Conservation (phyloP, 2,797 vertebrate species). For the Hipposideros larvatus region DNA sequence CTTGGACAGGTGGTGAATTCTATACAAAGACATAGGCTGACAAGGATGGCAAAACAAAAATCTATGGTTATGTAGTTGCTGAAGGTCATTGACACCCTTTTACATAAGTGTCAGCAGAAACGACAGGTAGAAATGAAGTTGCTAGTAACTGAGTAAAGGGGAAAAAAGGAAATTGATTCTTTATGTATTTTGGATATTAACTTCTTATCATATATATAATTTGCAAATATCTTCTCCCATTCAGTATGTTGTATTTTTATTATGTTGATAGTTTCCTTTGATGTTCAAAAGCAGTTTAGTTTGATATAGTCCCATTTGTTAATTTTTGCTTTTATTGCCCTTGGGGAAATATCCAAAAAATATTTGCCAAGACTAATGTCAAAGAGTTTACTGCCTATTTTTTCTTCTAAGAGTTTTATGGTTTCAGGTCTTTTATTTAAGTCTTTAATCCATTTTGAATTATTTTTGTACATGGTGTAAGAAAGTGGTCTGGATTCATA, state of each 20-base stretch:
- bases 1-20: not conserved
- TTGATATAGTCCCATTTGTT: not conserved
- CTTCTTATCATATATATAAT: not conserved
- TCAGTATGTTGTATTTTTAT: not conserved
- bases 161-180: not conserved
- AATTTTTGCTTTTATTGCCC: not conserved
- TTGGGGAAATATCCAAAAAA: not conserved
- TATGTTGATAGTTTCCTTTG: not conserved
- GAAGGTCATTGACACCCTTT: not conserved
- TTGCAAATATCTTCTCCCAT: not conserved
- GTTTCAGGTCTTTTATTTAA: not conserved
- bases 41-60: not conserved
- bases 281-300: not conserved
- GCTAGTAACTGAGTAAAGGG: not conserved
- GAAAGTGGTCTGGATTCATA: not conserved
- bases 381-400: not conserved
- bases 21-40: not conserved
- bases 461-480: not conserved
- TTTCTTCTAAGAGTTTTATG: not conserved
- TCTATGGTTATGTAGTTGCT: not conserved
- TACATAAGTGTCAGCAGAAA: not conserved
- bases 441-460: not conserved
- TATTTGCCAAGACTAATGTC: not conserved
- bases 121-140: not conserved
- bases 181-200: not conserved